A percentile compares a stretch with the other conserved stretches of the same genome.
Conservation (phyloP, 2,888 invertebrate genomes). For the Heliothis peltigera region DNA sequence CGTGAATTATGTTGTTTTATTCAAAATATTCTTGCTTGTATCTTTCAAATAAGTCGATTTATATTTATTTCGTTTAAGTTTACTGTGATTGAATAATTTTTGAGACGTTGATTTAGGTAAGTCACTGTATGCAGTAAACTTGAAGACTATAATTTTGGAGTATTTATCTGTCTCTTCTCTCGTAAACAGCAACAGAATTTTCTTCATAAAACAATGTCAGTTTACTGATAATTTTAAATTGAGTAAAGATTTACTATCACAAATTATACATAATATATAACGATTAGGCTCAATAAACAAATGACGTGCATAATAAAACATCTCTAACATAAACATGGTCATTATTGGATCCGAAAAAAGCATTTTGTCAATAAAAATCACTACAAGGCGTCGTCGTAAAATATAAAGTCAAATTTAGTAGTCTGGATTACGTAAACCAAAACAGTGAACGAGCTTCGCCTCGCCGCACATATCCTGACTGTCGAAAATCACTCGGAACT, state of each 20-base stretch:
- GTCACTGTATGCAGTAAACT: no score
- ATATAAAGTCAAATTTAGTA: conserved; percentile 76
- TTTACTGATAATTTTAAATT: conserved; percentile 31
- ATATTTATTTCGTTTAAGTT: conserved; percentile 15
- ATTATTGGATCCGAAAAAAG: conserved; percentile 60
- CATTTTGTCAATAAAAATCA: conserved; percentile 64
- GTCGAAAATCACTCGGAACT: conserved; percentile 75
- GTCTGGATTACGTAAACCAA: conserved; percentile 78
- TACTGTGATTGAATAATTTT: background rate
- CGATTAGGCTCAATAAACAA: conserved; percentile 36
- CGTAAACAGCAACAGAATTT: background rate
- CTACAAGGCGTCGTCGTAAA: conserved; percentile 54
- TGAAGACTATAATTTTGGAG: background rate
- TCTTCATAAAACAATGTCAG: conserved; percentile 16
- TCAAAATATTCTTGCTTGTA: conserved; percentile 36
- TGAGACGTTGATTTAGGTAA: background rate
- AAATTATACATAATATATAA: conserved; percentile 30
- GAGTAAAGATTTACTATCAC: conserved; percentile 34
- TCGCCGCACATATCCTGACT: conserved; percentile 74
- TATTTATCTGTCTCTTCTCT: background rate
- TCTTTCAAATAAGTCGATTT: conserved; percentile 19
- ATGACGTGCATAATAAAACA: conserved; percentile 36
- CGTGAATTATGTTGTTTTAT: conserved; percentile 71
- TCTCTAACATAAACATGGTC: conserved; percentile 54
- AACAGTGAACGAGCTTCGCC: conserved; percentile 72